Percentiles rank a stretch among this genome's conserved stretches.
Conservation (phyloP, 2,113 vertebrate genomes). For the Tachuris rubrigastra region DNA sequence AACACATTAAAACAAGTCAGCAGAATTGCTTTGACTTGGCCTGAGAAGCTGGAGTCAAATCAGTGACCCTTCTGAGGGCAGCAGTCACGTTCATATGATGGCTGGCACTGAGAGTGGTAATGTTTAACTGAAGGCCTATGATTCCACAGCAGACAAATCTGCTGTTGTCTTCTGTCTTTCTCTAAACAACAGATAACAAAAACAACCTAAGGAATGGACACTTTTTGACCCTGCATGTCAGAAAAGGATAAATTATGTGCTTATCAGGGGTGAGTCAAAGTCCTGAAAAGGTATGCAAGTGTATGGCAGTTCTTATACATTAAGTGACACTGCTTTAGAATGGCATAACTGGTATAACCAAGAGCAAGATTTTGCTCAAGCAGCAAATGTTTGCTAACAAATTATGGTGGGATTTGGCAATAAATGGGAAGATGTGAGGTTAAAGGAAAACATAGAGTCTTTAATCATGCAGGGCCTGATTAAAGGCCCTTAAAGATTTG, state of each 20-base stretch:
- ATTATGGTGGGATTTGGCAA: background rate
- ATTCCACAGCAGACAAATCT: background rate
- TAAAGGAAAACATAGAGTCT: background rate
- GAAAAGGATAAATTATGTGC: background rate
- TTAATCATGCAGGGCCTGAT: background rate
- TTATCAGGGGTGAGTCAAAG: background rate
- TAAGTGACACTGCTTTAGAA: background rate
- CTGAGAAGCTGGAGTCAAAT: background rate
- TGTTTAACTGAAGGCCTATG: background rate
- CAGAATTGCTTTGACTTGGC: background rate
- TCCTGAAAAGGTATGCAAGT: background rate
- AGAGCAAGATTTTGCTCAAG: background rate
- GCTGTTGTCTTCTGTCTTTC: background rate
- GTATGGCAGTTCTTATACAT: background rate
- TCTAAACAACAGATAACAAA: no score
- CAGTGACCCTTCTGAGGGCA: background rate
- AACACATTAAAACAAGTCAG: background rate
- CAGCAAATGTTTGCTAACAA: background rate
- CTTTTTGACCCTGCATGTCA: background rate
- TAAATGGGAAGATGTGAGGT: background rate
- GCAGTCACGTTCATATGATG: background rate
- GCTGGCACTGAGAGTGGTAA: background rate
- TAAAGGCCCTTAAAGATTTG: background rate
- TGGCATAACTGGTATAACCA: background rate
- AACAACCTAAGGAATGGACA: no score